Evolutionary conservation across 2,113 vertebrate species (phyloP).

Genomic region (Camelus dromedarius): DNA sequence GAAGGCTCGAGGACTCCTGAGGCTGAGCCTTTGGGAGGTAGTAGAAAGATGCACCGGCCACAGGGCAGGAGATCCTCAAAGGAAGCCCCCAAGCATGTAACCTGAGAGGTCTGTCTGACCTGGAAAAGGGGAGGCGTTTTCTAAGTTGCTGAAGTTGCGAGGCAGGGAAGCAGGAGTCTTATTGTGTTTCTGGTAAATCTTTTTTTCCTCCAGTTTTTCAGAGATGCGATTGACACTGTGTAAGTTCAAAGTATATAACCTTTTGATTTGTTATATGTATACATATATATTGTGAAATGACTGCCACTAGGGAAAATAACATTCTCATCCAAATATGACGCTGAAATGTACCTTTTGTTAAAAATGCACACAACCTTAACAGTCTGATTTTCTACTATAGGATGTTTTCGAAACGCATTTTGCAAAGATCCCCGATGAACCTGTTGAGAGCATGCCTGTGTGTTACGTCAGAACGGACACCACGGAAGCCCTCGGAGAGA

Average conservation of each 20-base stretch:
- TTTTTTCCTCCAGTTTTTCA: not conserved
- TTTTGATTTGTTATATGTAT: not conserved
- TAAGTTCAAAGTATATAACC: not conserved
- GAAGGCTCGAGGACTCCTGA: not conserved
- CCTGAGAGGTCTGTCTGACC: not conserved
- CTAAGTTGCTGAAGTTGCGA: not conserved
- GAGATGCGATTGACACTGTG: not conserved
- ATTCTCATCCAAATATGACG: not conserved
- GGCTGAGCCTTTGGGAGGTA: not conserved
- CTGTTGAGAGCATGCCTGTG: slow-evolving; percentile 58
- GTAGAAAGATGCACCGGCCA: not conserved
- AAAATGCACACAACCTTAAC: slow-evolving; percentile 43
- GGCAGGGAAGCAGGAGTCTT: not conserved
- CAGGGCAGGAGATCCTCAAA: not conserved
- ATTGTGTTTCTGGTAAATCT: not conserved
- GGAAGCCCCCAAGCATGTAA: not conserved
- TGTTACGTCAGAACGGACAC: slow-evolving; percentile 46
- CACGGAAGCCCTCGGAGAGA: slow-evolving; percentile 79
- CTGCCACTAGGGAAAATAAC: not conserved
- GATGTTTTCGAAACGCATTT: slow-evolving; percentile 95
- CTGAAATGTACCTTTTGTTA: slow-evolving; percentile 30
- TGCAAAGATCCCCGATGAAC: slow-evolving; percentile 91
- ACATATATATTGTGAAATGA: not conserved
- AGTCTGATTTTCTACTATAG: slow-evolving; percentile 85
- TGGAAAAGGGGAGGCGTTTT: not conserved